phyloP scores from a whole-genome alignment of 2,113 vertebrate species.

The Salvelinus namaycush region DNA sequence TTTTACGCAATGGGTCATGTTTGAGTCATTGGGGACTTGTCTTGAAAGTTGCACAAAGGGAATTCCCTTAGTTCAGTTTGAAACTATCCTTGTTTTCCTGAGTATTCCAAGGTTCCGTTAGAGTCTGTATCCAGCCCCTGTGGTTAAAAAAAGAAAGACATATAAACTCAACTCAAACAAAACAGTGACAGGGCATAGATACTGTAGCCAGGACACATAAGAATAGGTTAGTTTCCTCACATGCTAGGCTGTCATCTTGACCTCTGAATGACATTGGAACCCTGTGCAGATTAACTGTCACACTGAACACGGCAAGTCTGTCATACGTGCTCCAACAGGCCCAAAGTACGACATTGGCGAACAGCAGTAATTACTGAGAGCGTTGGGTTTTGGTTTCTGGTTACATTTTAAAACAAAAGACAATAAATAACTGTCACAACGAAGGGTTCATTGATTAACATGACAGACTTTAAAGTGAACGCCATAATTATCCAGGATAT shows the following conservation, averaged over 20 bases:
- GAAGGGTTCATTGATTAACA: no score
- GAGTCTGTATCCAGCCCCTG: background rate
- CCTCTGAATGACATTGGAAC: background rate
- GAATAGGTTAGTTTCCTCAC: background rate
- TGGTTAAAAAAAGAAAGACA: background rate
- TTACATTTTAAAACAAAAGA: no score
- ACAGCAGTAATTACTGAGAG: background rate
- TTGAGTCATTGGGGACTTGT: background rate
- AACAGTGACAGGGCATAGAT: background rate
- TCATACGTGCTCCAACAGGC: background rate
- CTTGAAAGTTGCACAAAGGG: background rate
- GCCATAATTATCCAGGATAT: no score
- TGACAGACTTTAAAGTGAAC: no score
- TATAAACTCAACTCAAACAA: background rate
- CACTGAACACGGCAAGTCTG: background rate
- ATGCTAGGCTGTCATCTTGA: background rate
- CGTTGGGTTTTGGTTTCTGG: background rate
- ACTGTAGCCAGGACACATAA: background rate
- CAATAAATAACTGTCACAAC: no score
- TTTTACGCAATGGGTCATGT: background rate
- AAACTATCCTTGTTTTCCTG: background rate
- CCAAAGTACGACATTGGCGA: background rate
- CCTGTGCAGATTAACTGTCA: background rate
- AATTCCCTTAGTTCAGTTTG: background rate
- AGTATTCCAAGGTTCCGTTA: background rate